Base-by-base conservation (phyloP, 92 coral and sea anemone species). In the Heteractis magnifica region DNA sequence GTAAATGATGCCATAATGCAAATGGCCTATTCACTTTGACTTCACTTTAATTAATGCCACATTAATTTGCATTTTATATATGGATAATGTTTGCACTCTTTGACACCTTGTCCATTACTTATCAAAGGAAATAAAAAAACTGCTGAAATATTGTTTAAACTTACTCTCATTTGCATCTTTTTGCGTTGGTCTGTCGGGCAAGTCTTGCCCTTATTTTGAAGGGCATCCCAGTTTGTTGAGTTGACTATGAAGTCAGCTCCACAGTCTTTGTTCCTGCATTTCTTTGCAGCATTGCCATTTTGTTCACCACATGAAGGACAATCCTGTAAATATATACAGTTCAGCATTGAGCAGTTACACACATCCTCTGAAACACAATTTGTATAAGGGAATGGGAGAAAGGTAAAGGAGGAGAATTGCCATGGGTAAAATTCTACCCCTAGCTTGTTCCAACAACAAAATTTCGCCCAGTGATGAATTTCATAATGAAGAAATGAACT, bases 101-200 rank as follows among this genome's bases (percentile, higher is more conserved):
- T 60, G 16, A 60, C 16, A 7, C 68, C 19, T 60, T 60, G 68
- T 60, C 16, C 68, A 60, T 12, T 60, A 60, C 68, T 60, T 60
- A 60, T 60, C 68, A 60, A 60, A 60, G 68, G 20, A 12, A 60
- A 1, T 60, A 12, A 60, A 60, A 60, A 4, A 12, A 15, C 56
- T 60, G 19, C 68, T 60, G 16, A 60, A 12, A 60, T 15, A 18
- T 60, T 15, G n/a, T 60, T 60, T 15, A 60, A 60, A 60, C 68
- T n/a, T 72, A 72, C 77, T 49, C 77, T 72, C 77, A 72, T 72
- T 72, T 72, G 50, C 77, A 72, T 72, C 77, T 72, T 72, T 72
- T 72, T 72, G 50, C 77, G 49, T 72, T 72, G 77, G 52, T 72
- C 77, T 72, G 77, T 72, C n/a, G 77, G 49, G 52, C 77, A 72